Conservation (phyloP, 2,113 vertebrate species). For the Corvus cornix region DNA sequence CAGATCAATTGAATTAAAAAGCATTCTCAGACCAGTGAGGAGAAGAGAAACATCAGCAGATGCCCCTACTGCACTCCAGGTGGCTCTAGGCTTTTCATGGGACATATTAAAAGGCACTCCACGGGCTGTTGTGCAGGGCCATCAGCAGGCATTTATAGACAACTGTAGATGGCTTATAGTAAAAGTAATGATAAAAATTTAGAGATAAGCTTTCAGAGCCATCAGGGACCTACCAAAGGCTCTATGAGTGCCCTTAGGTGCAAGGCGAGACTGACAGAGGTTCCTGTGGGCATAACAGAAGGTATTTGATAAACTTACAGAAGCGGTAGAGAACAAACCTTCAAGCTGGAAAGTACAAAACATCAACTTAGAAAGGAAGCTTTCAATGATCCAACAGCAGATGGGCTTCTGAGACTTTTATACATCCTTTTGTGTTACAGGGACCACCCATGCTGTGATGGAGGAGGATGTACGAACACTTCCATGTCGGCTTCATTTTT, state of each 20-base stretch:
- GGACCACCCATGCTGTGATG: neutral
- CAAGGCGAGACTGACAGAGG: neutral
- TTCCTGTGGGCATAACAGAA: neutral
- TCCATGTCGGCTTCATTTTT: neutral
- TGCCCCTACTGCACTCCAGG: neutral
- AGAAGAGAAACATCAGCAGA: neutral
- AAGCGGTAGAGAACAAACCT: neutral
- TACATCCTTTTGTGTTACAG: neutral
- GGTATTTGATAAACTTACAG: neutral
- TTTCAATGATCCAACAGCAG: neutral
- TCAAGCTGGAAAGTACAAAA: neutral
- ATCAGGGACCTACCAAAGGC: neutral
- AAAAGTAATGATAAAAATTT: neutral
- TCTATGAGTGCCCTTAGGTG: neutral
- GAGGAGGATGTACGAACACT: neutral
- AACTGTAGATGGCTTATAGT: neutral
- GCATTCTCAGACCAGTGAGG: neutral
- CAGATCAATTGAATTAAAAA: neutral
- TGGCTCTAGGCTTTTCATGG: neutral
- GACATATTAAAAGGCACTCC: neutral
- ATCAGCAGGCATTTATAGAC: neutral
- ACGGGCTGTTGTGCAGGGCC: neutral
- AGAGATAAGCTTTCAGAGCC: neutral
- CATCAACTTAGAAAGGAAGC: neutral
- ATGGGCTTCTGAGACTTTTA: neutral